Evolutionary conservation across 2,113 vertebrate genomes (phyloP), one percentile per base, ranked within the genome.

Genomic region (Phylloscopus whistleri): DNA sequence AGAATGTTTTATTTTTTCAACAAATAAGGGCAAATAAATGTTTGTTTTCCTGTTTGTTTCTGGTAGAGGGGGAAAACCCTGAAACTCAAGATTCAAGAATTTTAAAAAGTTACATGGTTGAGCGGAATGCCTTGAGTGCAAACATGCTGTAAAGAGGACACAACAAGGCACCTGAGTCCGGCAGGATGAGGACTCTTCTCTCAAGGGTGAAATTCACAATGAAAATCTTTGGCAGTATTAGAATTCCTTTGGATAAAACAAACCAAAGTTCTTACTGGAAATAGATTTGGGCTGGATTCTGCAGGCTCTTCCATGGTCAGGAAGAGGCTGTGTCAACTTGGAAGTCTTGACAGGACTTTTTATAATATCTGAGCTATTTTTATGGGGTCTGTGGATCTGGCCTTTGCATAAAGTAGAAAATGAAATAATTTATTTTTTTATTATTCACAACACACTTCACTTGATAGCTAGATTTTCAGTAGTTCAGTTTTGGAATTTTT

Each of bases 211-310:
- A 68, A 62, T 28, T 68, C 58, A 2, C 35, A 37, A 30, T 39
- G 68, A 74, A 80, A 52, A 51, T 64, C 85, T 95, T 96, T 96
- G 95, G 69, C 62, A 87, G 58, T 58, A 51, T 59, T 77, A 35
- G 22, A 68, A 63, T 59, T 85, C 20, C 17, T 77, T 70, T 33
- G 6, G 41, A 27, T 84, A 59, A 90, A 90, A 76, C 19, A 43
- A 85, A 76, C 15, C 10, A 44, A 59, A 73, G 35, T 62, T n/a
- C 58, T 21, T 80, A 24, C 28, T 37, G 48, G 33, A 70, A 78
- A 72, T 6, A 41, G 35, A 9, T 85, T 70, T 58, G 63, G 60
- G 31, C 35, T 85, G 55, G 62, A 51, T 74, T 72, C 39, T 53
- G 43, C n/a, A 83, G 56, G 51, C 11, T 67, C 37, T 35, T 63